phyloP scores from a whole-genome alignment of 2,888 invertebrate genomes.

The Dicyrtoma fusca region DNA sequence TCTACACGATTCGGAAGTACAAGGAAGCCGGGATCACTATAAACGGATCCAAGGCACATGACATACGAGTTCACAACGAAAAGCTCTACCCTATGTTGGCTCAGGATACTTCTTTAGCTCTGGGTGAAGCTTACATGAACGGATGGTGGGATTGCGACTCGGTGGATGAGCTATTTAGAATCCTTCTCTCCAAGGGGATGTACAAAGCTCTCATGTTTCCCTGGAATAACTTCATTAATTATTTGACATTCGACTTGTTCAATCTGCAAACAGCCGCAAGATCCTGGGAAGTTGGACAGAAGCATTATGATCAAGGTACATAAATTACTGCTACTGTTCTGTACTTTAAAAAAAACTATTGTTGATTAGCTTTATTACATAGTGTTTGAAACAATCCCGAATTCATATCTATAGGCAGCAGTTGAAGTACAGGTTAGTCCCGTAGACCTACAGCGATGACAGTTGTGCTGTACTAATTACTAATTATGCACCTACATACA shows the following conservation, averaged over 20 bases:
- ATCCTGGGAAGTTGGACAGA: constrained; percentile 33
- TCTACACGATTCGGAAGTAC: background rate
- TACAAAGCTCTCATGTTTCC: constrained; percentile 24
- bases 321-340: too few species aligned
- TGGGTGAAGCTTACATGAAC: constrained; percentile 42
- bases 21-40: constrained; percentile 15
- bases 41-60: constrained; percentile 27
- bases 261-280: constrained; percentile 38
- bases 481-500: too few species aligned
- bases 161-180: constrained; percentile 32
- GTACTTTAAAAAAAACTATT: too few species aligned
- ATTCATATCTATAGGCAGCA: too few species aligned
- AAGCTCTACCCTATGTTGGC: constrained; percentile 29
- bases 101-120: constrained; percentile 30
- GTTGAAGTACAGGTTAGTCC: too few species aligned
- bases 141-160: constrained; percentile 39
- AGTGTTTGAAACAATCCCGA: too few species aligned
- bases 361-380: too few species aligned
- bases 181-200: constrained; percentile 15
- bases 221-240: constrained; percentile 24
- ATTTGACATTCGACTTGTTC: constrained; percentile 30
- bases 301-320: constrained; percentile 44
- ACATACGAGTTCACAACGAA: constrained; percentile 32
- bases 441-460: too few species aligned
- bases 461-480: too few species aligned